Evolutionary conservation across 2,888 invertebrate genomes (phyloP).

Genomic region (Lamellibrachia satsuma): DNA sequence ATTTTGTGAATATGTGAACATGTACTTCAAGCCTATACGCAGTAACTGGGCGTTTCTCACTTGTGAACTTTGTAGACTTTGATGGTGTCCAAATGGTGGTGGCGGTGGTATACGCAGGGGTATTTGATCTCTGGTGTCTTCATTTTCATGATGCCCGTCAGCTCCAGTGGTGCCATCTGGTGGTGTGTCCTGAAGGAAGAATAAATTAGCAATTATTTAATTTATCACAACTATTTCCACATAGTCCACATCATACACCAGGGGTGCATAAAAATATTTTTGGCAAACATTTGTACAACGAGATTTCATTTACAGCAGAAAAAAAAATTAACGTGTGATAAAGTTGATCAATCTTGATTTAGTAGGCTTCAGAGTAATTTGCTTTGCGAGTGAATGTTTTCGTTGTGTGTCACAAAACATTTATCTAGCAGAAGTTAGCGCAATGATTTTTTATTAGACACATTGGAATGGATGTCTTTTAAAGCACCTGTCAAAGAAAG

Average conservation of each 20-base stretch:
- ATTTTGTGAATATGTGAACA: too few species aligned
- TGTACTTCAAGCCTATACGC: not conserved
- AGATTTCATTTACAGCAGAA: not conserved
- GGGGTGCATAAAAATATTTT: not conserved
- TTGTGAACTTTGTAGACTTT: not conserved
- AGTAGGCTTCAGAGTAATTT: not conserved
- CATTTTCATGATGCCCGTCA: not conserved
- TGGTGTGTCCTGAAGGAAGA: not conserved
- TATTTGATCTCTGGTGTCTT: not conserved
- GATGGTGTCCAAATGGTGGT: not conserved
- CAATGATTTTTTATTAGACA: not conserved
- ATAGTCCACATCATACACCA: not conserved
- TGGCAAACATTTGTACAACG: not conserved
- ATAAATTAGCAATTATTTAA: not conserved
- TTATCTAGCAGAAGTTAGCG: not conserved
- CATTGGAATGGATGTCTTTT: not conserved
- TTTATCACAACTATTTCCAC: not conserved
- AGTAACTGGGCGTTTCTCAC: not conserved
- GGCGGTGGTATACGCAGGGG: not conserved
- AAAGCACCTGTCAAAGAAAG: not conserved
- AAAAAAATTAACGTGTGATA: not conserved
- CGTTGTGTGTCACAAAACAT: not conserved
- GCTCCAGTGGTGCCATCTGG: not conserved
- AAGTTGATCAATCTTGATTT: not conserved
- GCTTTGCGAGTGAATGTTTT: not conserved